Evolutionary conservation across 2,888 invertebrate genomes (phyloP).

Genomic region (Caenorhabditis zanzibari): DNA sequence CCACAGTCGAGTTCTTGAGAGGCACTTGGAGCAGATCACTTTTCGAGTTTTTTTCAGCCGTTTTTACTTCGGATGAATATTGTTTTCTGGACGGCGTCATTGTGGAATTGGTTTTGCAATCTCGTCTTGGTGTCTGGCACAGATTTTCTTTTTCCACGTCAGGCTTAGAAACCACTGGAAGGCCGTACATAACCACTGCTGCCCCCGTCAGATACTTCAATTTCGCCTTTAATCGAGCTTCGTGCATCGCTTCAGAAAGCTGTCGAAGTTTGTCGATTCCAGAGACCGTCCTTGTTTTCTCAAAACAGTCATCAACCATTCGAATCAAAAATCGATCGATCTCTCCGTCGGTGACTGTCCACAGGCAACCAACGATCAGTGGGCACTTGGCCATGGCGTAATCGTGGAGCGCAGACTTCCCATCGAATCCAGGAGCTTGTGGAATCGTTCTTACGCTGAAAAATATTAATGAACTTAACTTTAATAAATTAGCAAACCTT

Average conservation of each 20-base stretch:
- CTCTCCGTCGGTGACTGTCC: conserved; percentile 82
- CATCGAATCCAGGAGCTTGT: conserved; percentile 79
- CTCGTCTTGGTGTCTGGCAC: neutral
- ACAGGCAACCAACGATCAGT: conserved; percentile 79
- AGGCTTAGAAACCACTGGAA: conserved; percentile 70
- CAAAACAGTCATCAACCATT: conserved; percentile 70
- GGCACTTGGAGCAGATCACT: neutral
- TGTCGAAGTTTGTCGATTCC: conserved; percentile 59
- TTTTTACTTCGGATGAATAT: neutral
- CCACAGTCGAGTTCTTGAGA: neutral
- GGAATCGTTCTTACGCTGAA: conserved; percentile 74
- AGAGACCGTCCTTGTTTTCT: conserved; percentile 4
- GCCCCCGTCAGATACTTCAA: conserved; percentile 78
- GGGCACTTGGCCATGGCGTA: conserved; percentile 78
- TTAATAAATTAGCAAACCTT: neutral
- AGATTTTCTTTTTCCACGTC: neutral
- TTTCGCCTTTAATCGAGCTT: conserved; percentile 72
- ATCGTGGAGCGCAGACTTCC: conserved; percentile 74
- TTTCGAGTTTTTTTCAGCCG: neutral
- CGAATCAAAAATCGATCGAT: conserved; percentile 79
- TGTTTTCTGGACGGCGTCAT: neutral
- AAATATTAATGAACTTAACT: neutral
- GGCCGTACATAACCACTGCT: conserved; percentile 79
- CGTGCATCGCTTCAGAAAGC: conserved; percentile 67
- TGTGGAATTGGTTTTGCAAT: neutral